phyloP scores from a whole-genome alignment of 2,888 invertebrate species.

The Amblyjoppa fuscipennis region DNA sequence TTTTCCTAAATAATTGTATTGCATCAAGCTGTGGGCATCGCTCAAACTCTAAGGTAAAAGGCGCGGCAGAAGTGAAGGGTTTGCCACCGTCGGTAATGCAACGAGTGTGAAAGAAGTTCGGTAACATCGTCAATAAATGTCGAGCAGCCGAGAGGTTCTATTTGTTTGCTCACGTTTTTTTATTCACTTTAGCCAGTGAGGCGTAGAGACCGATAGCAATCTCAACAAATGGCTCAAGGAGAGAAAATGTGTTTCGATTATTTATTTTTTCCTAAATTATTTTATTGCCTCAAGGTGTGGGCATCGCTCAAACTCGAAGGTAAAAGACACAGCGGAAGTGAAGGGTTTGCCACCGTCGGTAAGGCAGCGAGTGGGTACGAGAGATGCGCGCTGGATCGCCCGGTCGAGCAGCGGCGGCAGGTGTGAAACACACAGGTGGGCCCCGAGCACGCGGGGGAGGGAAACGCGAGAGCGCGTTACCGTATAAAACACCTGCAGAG shows the following conservation, averaged over 20 bases:
- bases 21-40: no score
- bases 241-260: background rate
- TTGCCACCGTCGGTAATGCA: conserved; percentile 31
- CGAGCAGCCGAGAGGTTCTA: conserved; percentile 38
- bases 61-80: background rate
- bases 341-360: conserved; percentile 25
- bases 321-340: background rate
- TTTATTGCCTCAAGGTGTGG: background rate
- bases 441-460: conserved; percentile 33
- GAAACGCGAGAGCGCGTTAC: conserved; percentile 10
- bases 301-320: background rate
- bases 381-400: conserved; percentile 28
- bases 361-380: conserved; percentile 6
- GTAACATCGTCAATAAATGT: background rate
- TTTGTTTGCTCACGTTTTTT: no score
- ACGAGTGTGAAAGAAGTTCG: background rate
- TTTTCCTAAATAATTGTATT: no score
- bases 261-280: background rate
- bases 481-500: conserved; percentile 15
- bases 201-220: background rate
- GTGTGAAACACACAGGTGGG: conserved; percentile 60
- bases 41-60: background rate
- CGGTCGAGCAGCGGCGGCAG: conserved; percentile 56
- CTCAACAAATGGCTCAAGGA: background rate
- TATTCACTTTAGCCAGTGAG: background rate